phyloP scores from a whole-genome alignment of 2,797 vertebrate species.

The Scolopax rusticola region DNA sequence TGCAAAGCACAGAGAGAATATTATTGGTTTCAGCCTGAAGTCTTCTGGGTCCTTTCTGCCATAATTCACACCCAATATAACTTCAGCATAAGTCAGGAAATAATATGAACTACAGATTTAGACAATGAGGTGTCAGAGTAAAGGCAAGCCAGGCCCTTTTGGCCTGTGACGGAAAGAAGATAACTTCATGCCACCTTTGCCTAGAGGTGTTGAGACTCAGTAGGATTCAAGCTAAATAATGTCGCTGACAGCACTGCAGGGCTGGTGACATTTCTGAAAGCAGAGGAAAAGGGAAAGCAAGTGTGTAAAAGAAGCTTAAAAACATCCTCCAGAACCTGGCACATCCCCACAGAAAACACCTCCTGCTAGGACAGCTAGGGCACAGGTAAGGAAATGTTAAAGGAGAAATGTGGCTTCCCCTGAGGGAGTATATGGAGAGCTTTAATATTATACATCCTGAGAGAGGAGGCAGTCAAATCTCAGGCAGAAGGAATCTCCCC shows the following conservation, averaged over 20 bases:
- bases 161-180: not conserved
- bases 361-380: not conserved
- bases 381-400: not conserved
- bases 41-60: slow-evolving; percentile 21
- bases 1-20: not conserved
- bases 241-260: not conserved
- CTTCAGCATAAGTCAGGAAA: slow-evolving; percentile 14
- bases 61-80: slow-evolving; percentile 6
- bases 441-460: not conserved
- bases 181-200: slow-evolving; percentile 13
- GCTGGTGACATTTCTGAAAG: slow-evolving; percentile 5
- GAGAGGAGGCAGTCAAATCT: not conserved
- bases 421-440: not conserved
- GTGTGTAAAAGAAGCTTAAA: not conserved
- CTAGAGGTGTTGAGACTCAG: not conserved
- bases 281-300: slow-evolving; percentile 23
- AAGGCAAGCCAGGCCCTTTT: not conserved
- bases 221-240: not conserved
- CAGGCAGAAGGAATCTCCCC: not conserved
- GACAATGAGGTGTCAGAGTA: not conserved
- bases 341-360: not conserved
- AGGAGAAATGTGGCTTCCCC: not conserved
- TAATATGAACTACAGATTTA: slow-evolving; percentile 1
- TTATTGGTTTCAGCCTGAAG: not conserved
- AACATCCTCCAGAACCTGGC: not conserved